Evolutionary conservation across 1,140 invertebrate species (phyloP), one percentile per base, ranked within the genome.

Genomic region (Ptiloglossa arizonensis): DNA sequence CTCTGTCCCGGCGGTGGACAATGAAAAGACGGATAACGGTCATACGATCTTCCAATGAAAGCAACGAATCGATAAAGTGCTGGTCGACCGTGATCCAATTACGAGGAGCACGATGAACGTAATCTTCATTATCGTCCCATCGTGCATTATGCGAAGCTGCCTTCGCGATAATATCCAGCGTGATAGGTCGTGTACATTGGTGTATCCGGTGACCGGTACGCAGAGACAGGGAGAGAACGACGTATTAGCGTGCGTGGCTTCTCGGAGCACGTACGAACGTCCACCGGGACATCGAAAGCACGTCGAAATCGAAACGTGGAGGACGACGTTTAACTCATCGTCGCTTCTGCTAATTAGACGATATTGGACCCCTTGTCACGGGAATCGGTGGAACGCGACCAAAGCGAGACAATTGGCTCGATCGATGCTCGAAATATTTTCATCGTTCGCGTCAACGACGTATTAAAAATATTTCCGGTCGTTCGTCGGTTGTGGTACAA

Each of bases 61-160:
- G 54, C 54, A 48, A 46, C 24, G 5, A 66, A 70, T 73, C 67
- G 64, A 82, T 48, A 70, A 19, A 17, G 60, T 46, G 64, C 54
- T 41, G 54, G 63, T 79, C 66, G 82, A 80, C 70, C 60, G 64
- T 82, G 82, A 81, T 73, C 64, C 59, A 67, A 77, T 80, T 85
- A 82, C 67, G 62, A 66, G 52, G 74, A 81, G 77, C 80, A 78
- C 74, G 85, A 86, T 87, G 82, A 87, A 87, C 85, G 82, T 81
- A 88, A 89, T 88, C 85, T 83, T 85, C 74, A 84, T 87, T 88
- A 86, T 86, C 82, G 70, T 62, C 72, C 77, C 80, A 84, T 87
- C 87, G 87, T 60, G 70, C 73, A 78, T 87, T 87, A 83, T 86
- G 77, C 71, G 74, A 82, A 50, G 81, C 59, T 72, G 72, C 79